Evolutionary conservation across 2,797 vertebrate species (phyloP), one percentile per base, ranked within the genome.

Genomic region (Zalophus californianus): DNA sequence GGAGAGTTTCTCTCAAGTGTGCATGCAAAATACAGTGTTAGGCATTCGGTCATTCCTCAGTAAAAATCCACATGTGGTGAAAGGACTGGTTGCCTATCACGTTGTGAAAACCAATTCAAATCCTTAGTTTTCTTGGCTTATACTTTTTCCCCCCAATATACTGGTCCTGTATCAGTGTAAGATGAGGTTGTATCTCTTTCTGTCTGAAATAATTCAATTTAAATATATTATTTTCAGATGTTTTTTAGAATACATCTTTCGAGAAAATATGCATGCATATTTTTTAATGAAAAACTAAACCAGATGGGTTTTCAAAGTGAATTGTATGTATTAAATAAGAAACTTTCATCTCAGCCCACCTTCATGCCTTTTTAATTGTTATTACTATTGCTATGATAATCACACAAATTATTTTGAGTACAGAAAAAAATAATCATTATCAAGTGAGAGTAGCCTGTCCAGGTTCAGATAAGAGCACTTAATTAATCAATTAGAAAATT

Each of bases 1-100:
- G 70, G 84, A 95, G 72, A 94, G 82, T 58, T 84, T 78, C 83
- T 96, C 85, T 77, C 54, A 70, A 96, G 66, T 92, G 25, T 95
- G 90, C 78, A 72, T 62, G 50, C 90, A 88, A 83, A 96, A 48
- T 72, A 15, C 50, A 35, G 18, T 6, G 35, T 52, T 89, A 72
- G 72, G 32, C 21, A 15, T n/a, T 5, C 5, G n/a, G 44, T 62
- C 54, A 48, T 62, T 92, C 68, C n/a, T 88, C 84, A 86, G 0
- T 48, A 52, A 92, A 32, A 23, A 54, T 75, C 8, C 68, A 29
- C 44, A 54, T 13, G 21, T 5, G 0, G 38, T 56, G 54, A 73
- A 87, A 86, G 27, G 48, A 54, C 38, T 32, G 3, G 14, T 48
- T 94, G 7, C 18, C 15, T 90, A 96, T 29, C 44, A 52, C 38